Evolutionary conservation across 1,140 invertebrate genomes (phyloP).

Genomic region (Neocloeon triangulifer): DNA sequence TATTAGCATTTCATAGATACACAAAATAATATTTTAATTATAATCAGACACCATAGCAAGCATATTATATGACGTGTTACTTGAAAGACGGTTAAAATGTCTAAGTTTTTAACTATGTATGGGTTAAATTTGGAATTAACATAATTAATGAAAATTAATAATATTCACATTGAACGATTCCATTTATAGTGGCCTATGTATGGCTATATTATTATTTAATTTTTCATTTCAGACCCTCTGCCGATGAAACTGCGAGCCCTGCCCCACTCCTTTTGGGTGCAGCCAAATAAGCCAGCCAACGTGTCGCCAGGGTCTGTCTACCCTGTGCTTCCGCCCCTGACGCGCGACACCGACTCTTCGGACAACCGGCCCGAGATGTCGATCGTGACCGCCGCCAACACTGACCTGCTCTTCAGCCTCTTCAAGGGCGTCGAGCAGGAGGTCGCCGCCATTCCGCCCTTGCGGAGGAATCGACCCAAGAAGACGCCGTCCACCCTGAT

Average conservation of each 20-base stretch:
- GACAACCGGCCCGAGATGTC: slow-evolving; percentile 5
- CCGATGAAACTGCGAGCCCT: slow-evolving; percentile 27
- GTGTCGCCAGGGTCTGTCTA: slow-evolving; percentile 18
- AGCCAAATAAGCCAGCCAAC: slow-evolving; percentile 22
- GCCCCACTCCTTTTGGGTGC: slow-evolving; percentile 29
- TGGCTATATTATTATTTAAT: too few relatives aligned
- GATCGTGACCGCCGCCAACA: slow-evolving; percentile 21
- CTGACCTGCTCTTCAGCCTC: slow-evolving; percentile 23
- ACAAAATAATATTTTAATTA: too few relatives aligned
- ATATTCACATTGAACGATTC: too few relatives aligned
- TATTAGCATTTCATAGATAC: too few relatives aligned
- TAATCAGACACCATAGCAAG: too few relatives aligned
- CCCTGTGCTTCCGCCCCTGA: slow-evolving; percentile 19
- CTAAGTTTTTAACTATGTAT: too few relatives aligned
- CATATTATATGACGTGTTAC: too few relatives aligned
- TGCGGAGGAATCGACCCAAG: slow-evolving; percentile 7
- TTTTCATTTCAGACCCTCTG: slow-evolving; percentile 25
- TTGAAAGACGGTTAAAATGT: too few relatives aligned
- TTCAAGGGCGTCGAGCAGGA: slow-evolving; percentile 19
- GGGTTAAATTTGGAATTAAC: too few relatives aligned
- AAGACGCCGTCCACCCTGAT: slow-evolving; percentile 5
- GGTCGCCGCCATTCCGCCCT: not conserved
- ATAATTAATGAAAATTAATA: too few relatives aligned
- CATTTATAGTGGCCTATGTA: too few relatives aligned
- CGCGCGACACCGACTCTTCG: not conserved